These are phyloP conservation scores for Melanogrammus aeglefinus DNA, from an alignment of 2,797 vertebrate genomes.

Conservation along the genomic window DNA sequence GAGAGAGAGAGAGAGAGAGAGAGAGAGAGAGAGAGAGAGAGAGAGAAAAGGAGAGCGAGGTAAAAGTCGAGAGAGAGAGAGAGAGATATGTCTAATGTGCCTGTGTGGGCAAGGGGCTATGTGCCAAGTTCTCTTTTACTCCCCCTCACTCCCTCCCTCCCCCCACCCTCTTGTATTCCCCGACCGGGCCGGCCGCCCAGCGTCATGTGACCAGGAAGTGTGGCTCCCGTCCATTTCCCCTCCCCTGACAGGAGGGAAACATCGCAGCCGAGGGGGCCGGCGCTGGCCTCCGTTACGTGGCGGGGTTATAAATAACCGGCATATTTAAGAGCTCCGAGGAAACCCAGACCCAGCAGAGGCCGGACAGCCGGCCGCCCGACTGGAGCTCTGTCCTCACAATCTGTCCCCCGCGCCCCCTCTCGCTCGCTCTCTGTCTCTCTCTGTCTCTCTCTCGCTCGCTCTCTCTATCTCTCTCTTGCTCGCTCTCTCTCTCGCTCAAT, in stretches of 20 bases:
- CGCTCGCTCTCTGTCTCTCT: slow-evolving; percentile 33
- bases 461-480: not conserved
- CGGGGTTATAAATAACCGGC: slow-evolving; percentile 97
- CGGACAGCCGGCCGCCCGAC: slow-evolving; percentile 79
- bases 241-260: slow-evolving; percentile 89
- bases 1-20: not conserved
- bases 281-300: slow-evolving; percentile 82
- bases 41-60: not conserved
- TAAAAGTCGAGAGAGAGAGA: not conserved
- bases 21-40: not conserved
- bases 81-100: slow-evolving; percentile 38
- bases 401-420: slow-evolving; percentile 4
- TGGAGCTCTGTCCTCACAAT: slow-evolving; percentile 50
- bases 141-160: slow-evolving; percentile 38
- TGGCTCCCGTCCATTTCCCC: slow-evolving; percentile 94
- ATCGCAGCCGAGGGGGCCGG: slow-evolving; percentile 87
- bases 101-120: slow-evolving; percentile 39
- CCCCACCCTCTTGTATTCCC: slow-evolving; percentile 70
- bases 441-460: slow-evolving; percentile 31
- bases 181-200: slow-evolving; percentile 70
- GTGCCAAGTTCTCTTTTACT: slow-evolving; percentile 42
- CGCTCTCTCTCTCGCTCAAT: not conserved
- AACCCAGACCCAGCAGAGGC: slow-evolving; percentile 90
- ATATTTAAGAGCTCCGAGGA: slow-evolving; percentile 97
- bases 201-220: slow-evolving; percentile 94